phyloP scores from a whole-genome alignment of 2,113 vertebrate genomes.

The Pithys albifrons region DNA sequence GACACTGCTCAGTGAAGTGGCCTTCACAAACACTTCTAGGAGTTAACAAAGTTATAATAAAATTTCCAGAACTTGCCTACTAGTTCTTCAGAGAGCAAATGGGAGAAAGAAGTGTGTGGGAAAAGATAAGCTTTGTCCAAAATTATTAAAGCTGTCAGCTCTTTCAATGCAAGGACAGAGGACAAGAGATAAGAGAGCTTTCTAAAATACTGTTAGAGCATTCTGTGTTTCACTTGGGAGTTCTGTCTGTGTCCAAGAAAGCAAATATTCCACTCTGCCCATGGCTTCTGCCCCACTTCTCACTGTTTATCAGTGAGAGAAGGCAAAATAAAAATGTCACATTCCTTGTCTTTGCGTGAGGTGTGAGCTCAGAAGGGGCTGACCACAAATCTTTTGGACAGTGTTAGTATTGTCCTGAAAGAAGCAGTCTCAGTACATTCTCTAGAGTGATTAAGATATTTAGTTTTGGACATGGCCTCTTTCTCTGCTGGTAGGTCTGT shows the following conservation, averaged over 20 bases:
- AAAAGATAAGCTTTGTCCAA: conserved; percentile 4
- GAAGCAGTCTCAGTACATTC: not conserved
- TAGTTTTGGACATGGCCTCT: not conserved
- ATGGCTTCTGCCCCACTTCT: not conserved
- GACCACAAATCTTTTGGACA: not conserved
- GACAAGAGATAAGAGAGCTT: not conserved
- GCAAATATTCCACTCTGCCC: not conserved
- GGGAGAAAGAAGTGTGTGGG: not conserved
- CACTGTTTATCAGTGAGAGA: not conserved
- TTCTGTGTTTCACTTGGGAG: not conserved
- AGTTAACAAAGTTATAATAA: not conserved
- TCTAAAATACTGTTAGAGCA: not conserved
- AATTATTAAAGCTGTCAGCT: not conserved
- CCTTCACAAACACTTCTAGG: not conserved
- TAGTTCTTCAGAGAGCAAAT: not conserved
- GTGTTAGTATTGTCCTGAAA: not conserved
- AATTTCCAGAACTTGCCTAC: not conserved
- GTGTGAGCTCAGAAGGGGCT: not conserved
- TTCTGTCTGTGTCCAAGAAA: not conserved
- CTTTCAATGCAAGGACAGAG: not conserved
- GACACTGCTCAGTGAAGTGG: not conserved
- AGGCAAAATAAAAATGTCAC: not conserved
- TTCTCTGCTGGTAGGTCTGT: not conserved
- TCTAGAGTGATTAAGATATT: not conserved
- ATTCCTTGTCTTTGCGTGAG: not conserved